Evolutionary conservation across 1,140 invertebrate species (phyloP).

Genomic region (Gonioctena quinquepunctata): DNA sequence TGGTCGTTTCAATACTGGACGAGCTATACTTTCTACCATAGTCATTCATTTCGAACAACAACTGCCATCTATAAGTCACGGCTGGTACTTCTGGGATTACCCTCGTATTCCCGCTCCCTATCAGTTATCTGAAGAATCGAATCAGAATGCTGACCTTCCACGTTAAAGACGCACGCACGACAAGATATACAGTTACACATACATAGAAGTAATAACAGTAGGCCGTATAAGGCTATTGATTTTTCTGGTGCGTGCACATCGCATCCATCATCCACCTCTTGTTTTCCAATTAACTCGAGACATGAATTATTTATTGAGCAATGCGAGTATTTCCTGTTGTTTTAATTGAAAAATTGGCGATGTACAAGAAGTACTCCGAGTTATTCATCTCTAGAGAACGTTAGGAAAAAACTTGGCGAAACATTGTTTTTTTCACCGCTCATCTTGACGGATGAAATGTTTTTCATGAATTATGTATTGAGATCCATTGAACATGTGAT

Average conservation of each 20-base stretch:
- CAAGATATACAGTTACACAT: slow-evolving; percentile 5
- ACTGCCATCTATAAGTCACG: no score
- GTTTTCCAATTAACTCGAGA: slow-evolving; percentile 12
- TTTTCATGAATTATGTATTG: background rate
- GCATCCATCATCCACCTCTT: slow-evolving; percentile 17
- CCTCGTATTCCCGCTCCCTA: no score
- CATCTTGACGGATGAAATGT: background rate
- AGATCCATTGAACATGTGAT: no score
- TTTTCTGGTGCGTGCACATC: slow-evolving; percentile 3
- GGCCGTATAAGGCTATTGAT: slow-evolving; percentile 22
- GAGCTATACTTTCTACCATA: no score
- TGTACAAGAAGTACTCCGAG: background rate
- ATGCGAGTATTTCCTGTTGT: slow-evolving; percentile 7
- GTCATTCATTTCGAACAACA: no score
- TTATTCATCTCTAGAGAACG: no score
- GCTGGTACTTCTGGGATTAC: no score
- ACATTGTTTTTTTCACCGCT: background rate
- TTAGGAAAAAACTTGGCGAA: no score
- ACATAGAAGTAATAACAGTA: background rate
- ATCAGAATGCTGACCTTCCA: background rate
- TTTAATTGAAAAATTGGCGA: slow-evolving; percentile 12
- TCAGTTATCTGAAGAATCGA: no score
- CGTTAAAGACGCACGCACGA: background rate
- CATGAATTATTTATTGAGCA: slow-evolving; percentile 12
- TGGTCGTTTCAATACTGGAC: no score